phyloP scores from a whole-genome alignment of 2,888 invertebrate genomes.

The Dryobotodes eremita region DNA sequence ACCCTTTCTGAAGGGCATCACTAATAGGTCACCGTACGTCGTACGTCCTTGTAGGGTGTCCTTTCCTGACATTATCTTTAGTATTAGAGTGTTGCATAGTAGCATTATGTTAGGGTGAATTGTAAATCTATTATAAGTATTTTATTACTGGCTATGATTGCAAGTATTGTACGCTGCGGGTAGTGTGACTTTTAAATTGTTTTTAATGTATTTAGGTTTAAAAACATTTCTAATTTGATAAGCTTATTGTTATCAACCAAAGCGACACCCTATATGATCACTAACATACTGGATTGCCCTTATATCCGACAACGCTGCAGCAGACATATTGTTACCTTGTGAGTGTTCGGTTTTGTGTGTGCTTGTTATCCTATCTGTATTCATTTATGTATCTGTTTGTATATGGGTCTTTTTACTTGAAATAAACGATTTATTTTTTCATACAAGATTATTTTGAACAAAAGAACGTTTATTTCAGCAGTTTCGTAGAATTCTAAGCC shows the following conservation, averaged over 20 bases:
- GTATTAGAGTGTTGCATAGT: conserved; percentile 28
- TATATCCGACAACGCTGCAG: no score
- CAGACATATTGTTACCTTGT: no score
- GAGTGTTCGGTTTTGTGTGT: no score
- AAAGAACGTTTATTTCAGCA: not conserved
- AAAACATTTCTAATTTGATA: not conserved
- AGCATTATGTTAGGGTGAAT: not conserved
- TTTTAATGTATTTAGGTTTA: not conserved
- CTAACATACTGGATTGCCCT: no score
- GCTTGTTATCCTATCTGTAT: no score
- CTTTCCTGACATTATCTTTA: conserved; percentile 31
- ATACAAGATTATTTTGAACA: not conserved
- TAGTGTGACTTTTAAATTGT: not conserved
- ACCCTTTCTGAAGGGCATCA: conserved; percentile 59
- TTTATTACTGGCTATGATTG: not conserved
- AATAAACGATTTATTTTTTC: no score
- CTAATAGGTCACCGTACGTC: conserved; percentile 44
- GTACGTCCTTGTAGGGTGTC: conserved; percentile 17
- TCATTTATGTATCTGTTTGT: no score
- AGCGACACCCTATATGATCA: no score
- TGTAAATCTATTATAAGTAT: not conserved
- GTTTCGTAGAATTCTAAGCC: conserved; percentile 2
- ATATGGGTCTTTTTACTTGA: no score
- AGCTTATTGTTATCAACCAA: not conserved
- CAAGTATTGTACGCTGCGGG: not conserved